Evolutionary conservation across 2,888 invertebrate genomes (phyloP).

Genomic region (Synergus itoensis): DNA sequence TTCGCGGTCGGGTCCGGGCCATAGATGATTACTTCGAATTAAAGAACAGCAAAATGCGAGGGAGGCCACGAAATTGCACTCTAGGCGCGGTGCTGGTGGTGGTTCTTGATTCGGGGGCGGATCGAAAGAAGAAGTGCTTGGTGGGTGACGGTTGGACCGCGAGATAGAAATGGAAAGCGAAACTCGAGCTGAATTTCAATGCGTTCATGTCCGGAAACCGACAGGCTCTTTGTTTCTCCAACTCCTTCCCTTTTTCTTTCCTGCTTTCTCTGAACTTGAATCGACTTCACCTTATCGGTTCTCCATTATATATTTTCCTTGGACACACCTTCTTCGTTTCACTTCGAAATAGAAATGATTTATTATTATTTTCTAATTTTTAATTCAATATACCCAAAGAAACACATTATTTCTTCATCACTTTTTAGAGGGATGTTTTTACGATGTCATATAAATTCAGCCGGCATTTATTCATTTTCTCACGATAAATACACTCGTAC

Average conservation of each 20-base stretch:
- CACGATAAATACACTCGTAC: not conserved
- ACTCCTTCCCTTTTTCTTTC: conserved; percentile 33
- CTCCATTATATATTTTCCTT: not conserved
- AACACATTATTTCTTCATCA: too few relatives aligned
- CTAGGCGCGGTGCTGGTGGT: conserved; percentile 34
- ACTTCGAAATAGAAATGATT: too few relatives aligned
- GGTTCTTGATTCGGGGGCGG: conserved; percentile 30
- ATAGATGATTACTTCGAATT: conserved; percentile 43
- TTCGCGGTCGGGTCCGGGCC: conserved; percentile 1
- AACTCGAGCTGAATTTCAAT: conserved; percentile 76
- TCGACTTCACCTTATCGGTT: not conserved
- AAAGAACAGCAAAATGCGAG: conserved; percentile 48
- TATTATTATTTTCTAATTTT: too few relatives aligned
- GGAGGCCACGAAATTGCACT: conserved; percentile 45
- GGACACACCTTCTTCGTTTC: too few relatives aligned
- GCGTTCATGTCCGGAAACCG: conserved; percentile 73
- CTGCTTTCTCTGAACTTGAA: not conserved
- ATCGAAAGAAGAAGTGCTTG: conserved; percentile 41
- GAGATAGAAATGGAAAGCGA: conserved; percentile 77
- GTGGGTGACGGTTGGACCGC: conserved; percentile 53
- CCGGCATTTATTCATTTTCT: not conserved
- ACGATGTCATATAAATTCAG: not conserved
- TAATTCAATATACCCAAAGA: too few relatives aligned
- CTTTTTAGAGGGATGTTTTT: too few relatives aligned
- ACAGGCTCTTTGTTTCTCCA: conserved; percentile 55